A percentile compares a stretch with the other conserved stretches of the same genome.
These are phyloP conservation scores for Zeugodacus cucurbitae DNA, from an alignment of 1,140 invertebrate genomes.

Conservation along the genomic window DNA sequence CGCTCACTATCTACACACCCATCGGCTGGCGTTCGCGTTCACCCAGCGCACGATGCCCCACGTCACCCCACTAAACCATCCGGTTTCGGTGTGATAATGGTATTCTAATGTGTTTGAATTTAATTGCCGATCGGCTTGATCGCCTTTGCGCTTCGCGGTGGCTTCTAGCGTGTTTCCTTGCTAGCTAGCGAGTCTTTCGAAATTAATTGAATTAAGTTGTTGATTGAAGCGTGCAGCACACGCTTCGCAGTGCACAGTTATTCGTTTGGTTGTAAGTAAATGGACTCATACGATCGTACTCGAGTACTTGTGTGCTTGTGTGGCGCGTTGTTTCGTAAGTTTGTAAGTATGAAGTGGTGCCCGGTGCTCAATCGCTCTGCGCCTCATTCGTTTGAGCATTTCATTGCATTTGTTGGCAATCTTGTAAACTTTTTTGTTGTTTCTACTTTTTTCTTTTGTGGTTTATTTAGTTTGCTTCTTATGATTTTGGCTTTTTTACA, in stretches of 20 bases:
- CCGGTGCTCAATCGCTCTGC: background rate
- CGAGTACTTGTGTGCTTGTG: background rate
- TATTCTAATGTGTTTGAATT: constrained; percentile 38
- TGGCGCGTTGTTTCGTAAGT: background rate
- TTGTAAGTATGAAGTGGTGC: background rate
- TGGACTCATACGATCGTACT: too few relatives aligned
- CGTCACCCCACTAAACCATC: too few relatives aligned
- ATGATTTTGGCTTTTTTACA: background rate
- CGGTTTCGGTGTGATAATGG: background rate
- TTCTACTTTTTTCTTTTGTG: background rate
- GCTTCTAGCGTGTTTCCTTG: constrained; percentile 6
- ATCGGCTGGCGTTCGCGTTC: background rate
- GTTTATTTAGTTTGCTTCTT: background rate
- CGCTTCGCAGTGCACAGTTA: background rate
- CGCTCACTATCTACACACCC: background rate
- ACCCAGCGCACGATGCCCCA: background rate
- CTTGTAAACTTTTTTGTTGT: background rate
- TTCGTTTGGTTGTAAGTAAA: too few relatives aligned
- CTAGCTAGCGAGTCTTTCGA: background rate
- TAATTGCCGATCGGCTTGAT: constrained; percentile 31
- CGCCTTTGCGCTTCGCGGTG: constrained; percentile 3
- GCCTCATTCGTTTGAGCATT: background rate
- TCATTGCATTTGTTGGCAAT: background rate
- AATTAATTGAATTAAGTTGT: constrained; percentile 39
- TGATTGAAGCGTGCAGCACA: constrained; percentile 35